phyloP scores from a whole-genome alignment of 1,140 invertebrate genomes.

The Plutomurus gul region DNA sequence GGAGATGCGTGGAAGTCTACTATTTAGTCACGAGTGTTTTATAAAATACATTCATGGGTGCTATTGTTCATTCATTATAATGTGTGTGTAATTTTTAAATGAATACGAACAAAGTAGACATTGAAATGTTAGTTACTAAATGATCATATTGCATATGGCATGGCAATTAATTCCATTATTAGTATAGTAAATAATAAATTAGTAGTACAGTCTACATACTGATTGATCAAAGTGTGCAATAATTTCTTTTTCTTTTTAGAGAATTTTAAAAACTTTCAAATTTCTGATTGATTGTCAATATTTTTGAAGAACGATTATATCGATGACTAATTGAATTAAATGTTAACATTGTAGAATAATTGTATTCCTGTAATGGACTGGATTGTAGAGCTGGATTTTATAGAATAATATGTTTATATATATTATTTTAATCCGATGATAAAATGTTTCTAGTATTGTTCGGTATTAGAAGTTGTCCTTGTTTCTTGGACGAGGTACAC shows the following conservation, averaged over 20 bases:
- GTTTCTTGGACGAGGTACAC: conserved; percentile 85
- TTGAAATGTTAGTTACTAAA: conserved; percentile 5
- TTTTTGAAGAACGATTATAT: neutral
- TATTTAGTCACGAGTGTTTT: neutral
- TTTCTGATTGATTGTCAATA: conserved; percentile 2
- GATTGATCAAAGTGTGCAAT: neutral
- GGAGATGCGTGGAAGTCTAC: conserved; percentile 6
- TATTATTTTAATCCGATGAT: conserved; percentile 17
- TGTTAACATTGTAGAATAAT: neutral
- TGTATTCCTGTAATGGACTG: conserved; percentile 10
- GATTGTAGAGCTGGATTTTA: neutral
- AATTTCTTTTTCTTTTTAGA: conserved; percentile 25
- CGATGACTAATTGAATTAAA: neutral
- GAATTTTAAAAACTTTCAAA: neutral
- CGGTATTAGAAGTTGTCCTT: conserved; percentile 52
- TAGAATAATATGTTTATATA: conserved; percentile 26
- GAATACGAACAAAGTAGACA: conserved; percentile 10
- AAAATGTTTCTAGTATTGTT: conserved; percentile 11
- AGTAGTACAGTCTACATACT: conserved; percentile 20
- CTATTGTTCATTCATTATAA: conserved; percentile 7
- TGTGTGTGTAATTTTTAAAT: neutral
- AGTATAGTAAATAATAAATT: conserved; percentile 31
- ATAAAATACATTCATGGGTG: conserved; percentile 22
- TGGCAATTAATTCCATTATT: conserved; percentile 5
- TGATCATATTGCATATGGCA: conserved; percentile 9